Evolutionary conservation across 1,140 invertebrate species (phyloP), one percentile per base, ranked within the genome.

Genomic region (Calephelis virginiensis): DNA sequence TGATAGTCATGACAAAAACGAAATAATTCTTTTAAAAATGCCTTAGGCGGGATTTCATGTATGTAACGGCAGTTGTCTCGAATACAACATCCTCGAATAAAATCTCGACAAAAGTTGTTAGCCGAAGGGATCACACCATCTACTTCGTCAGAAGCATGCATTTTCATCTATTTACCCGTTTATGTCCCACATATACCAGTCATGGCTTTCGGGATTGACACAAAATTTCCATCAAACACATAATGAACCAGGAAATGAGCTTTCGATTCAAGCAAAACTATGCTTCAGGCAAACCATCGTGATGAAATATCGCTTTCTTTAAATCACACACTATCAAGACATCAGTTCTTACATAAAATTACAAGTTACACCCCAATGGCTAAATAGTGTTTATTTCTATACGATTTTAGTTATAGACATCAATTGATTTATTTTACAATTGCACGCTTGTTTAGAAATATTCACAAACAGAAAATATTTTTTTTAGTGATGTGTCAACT

Each of bases 1-100:
- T 91, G 88, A 72, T 74, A 91, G 67, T 91, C 88, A 65, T 91
- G 88, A 71, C 86, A 90, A 65, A 90, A 89, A 60, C 82, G 77
- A 71, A 90, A 90, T 17, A 90, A 64, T 48, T 90, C 88, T 66
- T 88, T 89, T 8, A 89, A 64, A 61, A 66, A 80, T 17, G 71
- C 38, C 72, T 79, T 83, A 8, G 89, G 82, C 67, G 87, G 82
- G 56, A 81, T 76, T 71, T 89, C 86, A 49, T 91, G 89, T 47
- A 86, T 76, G 69, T 70, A 91, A 70, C 86, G 74, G 71, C 89
- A 91, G 66, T 81, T 89, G 59, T 89, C 86, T 49, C 89, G 77
- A 10, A 73, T 67, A 61, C 89, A 91, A 66, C 66, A 83, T 38
- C 86, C 86, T 69, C 83, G 78, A 65, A 91, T 86, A 63, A 73